A percentile compares a stretch with the other conserved stretches of the same genome.
These are phyloP conservation scores for Herminia tarsipennalis DNA, from an alignment of 2,888 invertebrate genomes.

Conservation along the genomic window DNA sequence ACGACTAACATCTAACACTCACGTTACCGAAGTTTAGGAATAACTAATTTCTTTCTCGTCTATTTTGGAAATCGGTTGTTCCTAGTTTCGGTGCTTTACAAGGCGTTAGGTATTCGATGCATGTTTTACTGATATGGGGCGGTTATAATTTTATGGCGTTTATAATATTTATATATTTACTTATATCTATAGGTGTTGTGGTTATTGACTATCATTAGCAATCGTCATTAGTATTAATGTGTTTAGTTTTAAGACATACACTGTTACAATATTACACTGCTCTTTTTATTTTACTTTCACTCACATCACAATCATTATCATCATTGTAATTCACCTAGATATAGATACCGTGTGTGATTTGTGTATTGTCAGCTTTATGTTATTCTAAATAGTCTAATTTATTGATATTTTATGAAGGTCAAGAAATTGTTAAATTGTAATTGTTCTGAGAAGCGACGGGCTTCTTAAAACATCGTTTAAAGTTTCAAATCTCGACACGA, in stretches of 20 bases:
- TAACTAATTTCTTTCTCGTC: conserved; percentile 34
- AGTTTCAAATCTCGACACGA: too few species aligned
- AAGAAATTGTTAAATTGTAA: too few species aligned
- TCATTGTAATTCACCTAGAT: background rate
- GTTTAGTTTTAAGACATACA: conserved; percentile 16
- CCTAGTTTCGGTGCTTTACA: conserved; percentile 35
- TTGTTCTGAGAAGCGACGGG: too few species aligned
- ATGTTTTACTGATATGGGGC: conserved; percentile 31
- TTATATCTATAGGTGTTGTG: conserved; percentile 10
- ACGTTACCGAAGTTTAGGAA: conserved; percentile 43
- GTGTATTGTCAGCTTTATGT: too few species aligned
- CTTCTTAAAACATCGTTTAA: too few species aligned
- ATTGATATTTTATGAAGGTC: too few species aligned
- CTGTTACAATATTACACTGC: conserved; percentile 12
- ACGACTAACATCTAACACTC: conserved; percentile 44
- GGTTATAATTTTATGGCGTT: conserved; percentile 30
- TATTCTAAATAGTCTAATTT: too few species aligned
- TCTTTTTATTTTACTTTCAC: conserved; percentile 19
- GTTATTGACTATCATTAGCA: conserved; percentile 18
- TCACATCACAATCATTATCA: conserved; percentile 4
- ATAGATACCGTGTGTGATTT: too few species aligned
- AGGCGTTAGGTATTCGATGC: conserved; percentile 25
- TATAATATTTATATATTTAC: conserved; percentile 13
- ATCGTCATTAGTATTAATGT: conserved; percentile 15
- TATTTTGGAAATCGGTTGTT: conserved; percentile 38